A percentile compares a stretch with the other conserved stretches of the same genome.
Conservation (phyloP, 2,888 invertebrate species). For the Eilema caniola region DNA sequence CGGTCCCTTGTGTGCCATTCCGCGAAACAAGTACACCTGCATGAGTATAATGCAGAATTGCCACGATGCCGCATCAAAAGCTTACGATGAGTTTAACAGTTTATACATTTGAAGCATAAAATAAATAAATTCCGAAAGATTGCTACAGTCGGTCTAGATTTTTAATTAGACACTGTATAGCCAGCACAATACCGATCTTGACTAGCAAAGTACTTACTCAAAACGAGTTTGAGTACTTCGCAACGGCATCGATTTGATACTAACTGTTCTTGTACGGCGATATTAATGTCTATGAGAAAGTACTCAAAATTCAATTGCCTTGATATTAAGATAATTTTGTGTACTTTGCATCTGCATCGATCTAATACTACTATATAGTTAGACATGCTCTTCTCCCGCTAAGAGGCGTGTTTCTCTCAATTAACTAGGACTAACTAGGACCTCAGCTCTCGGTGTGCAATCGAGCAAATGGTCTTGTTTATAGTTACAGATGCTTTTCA, state of each 20-base stretch:
- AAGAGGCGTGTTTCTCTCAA: not conserved
- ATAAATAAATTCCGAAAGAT: not conserved
- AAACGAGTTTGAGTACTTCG: no score
- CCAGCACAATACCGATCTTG: no score
- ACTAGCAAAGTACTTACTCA: no score
- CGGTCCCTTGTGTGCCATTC: constrained; percentile 64
- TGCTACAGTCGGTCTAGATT: not conserved
- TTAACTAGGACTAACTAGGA: not conserved
- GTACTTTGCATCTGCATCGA: no score
- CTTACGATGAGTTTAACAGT: constrained; percentile 73
- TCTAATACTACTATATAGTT: not conserved
- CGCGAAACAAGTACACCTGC: constrained; percentile 64
- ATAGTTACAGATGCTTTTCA: not conserved
- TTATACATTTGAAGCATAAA: constrained; percentile 55
- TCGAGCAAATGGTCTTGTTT: not conserved
- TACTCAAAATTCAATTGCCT: no score
- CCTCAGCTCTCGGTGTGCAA: not conserved
- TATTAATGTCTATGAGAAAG: no score
- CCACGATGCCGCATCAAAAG: constrained; percentile 71
- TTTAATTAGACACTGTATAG: not conserved
- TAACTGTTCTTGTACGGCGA: no score
- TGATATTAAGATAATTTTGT: no score
- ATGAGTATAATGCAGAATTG: constrained; percentile 54
- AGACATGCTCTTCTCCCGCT: not conserved
- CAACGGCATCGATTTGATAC: no score